Percentiles rank a stretch among this genome's conserved stretches.
These are phyloP conservation scores for Edolisoma coerulescens DNA, from an alignment of 2,113 vertebrate species.

Conservation along the genomic window DNA sequence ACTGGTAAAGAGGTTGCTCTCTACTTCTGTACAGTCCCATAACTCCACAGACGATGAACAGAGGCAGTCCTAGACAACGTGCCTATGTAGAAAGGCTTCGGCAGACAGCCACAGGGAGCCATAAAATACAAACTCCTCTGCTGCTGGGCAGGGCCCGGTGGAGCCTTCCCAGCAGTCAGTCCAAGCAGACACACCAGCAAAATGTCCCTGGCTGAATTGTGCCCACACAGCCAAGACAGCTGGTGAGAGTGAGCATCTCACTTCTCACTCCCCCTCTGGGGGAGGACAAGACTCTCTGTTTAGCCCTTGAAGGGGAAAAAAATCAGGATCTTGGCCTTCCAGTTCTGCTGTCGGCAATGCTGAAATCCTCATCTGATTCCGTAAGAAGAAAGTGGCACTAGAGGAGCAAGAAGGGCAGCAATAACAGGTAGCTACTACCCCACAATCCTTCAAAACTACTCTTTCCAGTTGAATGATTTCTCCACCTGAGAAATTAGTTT, in stretches of 20 bases:
- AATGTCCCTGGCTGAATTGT: not conserved
- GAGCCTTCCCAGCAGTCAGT: not conserved
- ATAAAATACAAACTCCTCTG: not conserved
- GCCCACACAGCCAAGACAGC: not conserved
- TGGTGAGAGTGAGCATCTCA: not conserved
- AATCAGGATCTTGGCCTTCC: not conserved
- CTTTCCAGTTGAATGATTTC: not conserved
- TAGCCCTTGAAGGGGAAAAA: not conserved
- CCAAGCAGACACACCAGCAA: not conserved
- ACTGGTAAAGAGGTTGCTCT: not conserved
- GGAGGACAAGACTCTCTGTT: not conserved
- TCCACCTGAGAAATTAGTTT: not conserved
- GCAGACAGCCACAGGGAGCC: not conserved
- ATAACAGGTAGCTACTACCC: not conserved
- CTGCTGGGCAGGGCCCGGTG: not conserved
- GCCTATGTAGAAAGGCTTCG: not conserved
- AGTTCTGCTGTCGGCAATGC: not conserved
- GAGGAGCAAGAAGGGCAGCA: not conserved
- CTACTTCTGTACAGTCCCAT: not conserved
- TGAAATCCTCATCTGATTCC: not conserved
- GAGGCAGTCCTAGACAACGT: not conserved
- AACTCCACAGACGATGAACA: accelerated
- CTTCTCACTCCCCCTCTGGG: not conserved
- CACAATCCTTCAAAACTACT: not conserved
- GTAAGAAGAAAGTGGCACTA: not conserved